These are phyloP conservation scores for Alsophila aescularia DNA, from an alignment of 2,888 invertebrate species.

Conservation along the genomic window DNA sequence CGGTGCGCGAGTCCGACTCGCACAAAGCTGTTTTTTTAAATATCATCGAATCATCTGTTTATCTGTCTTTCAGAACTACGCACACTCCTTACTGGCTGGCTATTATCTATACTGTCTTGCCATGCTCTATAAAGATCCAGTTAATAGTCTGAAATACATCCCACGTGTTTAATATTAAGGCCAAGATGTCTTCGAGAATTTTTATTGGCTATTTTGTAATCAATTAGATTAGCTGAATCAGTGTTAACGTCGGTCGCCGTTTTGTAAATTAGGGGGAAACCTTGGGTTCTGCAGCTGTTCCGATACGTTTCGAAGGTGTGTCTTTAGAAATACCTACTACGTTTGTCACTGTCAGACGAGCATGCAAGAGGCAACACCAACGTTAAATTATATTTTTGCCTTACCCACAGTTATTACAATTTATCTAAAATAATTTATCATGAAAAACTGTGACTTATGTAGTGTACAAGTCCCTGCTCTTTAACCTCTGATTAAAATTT, in stretches of 20 bases:
- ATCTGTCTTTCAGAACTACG: constrained; percentile 17
- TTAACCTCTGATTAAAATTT: too few species aligned
- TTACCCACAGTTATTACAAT: too few species aligned
- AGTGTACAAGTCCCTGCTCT: too few species aligned
- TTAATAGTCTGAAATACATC: constrained; percentile 64
- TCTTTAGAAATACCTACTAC: neutral
- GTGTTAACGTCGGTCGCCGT: constrained; percentile 7
- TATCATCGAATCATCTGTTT: neutral
- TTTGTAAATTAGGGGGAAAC: constrained; percentile 6
- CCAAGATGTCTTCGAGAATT: constrained; percentile 38
- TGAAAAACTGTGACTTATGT: too few species aligned
- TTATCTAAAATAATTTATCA: too few species aligned
- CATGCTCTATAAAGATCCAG: constrained; percentile 66
- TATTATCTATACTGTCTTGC: constrained; percentile 24
- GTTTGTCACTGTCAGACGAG: too few species aligned
- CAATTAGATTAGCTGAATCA: constrained; percentile 15
- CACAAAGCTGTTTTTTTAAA: too few species aligned
- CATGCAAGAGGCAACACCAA: too few species aligned
- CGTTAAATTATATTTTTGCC: too few species aligned
- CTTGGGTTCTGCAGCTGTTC: constrained; percentile 6
- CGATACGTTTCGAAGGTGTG: neutral
- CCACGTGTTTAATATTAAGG: constrained; percentile 67
- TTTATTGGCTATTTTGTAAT: constrained; percentile 30
- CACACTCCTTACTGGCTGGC: constrained; percentile 60
- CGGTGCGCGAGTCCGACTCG: too few species aligned